Conservation (phyloP, 2,113 vertebrate species). For the Platichthys flesus region DNA sequence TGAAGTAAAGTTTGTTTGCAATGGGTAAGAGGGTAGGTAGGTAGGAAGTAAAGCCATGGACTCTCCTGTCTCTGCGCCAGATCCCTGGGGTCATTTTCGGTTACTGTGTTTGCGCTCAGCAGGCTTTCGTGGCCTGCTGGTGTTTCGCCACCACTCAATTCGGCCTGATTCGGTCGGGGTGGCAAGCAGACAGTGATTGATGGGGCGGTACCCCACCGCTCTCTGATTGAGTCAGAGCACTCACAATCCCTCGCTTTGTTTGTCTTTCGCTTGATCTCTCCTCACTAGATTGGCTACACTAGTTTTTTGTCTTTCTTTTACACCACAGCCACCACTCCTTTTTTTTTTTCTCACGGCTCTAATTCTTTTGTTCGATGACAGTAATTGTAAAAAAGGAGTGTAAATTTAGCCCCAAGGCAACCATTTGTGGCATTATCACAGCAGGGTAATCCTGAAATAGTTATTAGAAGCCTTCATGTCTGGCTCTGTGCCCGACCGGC, state of each 20-base stretch:
- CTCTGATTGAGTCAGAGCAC: constrained; percentile 77
- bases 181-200: constrained; percentile 82
- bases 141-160: constrained; percentile 59
- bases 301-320: constrained; percentile 46
- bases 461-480: constrained; percentile 45
- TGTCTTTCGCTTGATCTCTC: constrained; percentile 68
- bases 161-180: constrained; percentile 34
- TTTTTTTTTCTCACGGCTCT: constrained; percentile 45
- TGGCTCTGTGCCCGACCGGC: constrained; percentile 32
- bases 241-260: constrained; percentile 73
- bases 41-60: constrained; percentile 36
- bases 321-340: neutral
- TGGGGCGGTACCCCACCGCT: constrained; percentile 66
- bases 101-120: constrained; percentile 46
- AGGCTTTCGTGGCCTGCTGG: constrained; percentile 29
- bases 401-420: constrained; percentile 54
- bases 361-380: constrained; percentile 55
- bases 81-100: constrained; percentile 57
- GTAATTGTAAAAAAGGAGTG: constrained; percentile 49
- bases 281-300: constrained; percentile 67
- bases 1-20: constrained; percentile 64
- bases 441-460: constrained; percentile 45
- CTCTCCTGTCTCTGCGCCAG: constrained; percentile 16
- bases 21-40: constrained; percentile 38
- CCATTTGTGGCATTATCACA: constrained; percentile 60